phyloP scores from a whole-genome alignment of 2,888 invertebrate genomes.

The Drosophila formosana region DNA sequence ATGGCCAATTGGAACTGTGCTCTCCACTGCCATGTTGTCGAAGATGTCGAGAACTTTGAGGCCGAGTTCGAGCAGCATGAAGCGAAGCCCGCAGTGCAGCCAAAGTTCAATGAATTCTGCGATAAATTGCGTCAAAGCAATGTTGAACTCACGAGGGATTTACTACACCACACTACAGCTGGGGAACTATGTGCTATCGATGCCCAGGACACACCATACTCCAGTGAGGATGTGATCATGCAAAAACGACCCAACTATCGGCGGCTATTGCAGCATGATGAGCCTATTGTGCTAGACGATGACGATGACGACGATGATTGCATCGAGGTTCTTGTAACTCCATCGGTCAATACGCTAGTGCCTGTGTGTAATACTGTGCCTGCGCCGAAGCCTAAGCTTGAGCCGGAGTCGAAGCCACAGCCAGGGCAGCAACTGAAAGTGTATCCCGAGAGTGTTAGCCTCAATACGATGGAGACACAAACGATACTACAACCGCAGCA shows the following conservation, averaged over 20 bases:
- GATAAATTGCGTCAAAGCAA: conserved; percentile 38
- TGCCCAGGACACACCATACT: conserved; percentile 31
- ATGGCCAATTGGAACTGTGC: conserved; percentile 77
- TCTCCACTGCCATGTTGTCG: conserved; percentile 79
- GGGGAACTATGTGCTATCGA: conserved; percentile 5
- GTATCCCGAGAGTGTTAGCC: not conserved
- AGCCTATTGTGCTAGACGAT: conserved; percentile 60
- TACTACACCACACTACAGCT: not conserved
- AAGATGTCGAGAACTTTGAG: conserved; percentile 82
- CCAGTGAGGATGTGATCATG: conserved; percentile 36
- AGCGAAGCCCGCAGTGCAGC: conserved; percentile 33
- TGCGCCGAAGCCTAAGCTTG: not conserved
- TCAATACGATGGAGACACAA: conserved; percentile 47
- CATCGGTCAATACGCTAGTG: conserved; percentile 55
- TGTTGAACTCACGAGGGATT: conserved; percentile 7
- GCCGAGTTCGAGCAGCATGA: conserved; percentile 74
- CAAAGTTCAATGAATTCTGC: conserved; percentile 58
- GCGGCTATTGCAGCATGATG: conserved; percentile 50
- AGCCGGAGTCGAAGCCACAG: not conserved
- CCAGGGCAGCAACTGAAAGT: not conserved
- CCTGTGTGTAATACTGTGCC: conserved; percentile 34
- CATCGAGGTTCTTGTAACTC: conserved; percentile 52
- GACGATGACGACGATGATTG: conserved; percentile 67
- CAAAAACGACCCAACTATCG: conserved; percentile 44
- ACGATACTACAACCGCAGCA: conserved; percentile 1